A percentile compares a stretch with the other conserved stretches of the same genome.
Conservation (phyloP, 2,113 vertebrate genomes). For the Sander vitreus region DNA sequence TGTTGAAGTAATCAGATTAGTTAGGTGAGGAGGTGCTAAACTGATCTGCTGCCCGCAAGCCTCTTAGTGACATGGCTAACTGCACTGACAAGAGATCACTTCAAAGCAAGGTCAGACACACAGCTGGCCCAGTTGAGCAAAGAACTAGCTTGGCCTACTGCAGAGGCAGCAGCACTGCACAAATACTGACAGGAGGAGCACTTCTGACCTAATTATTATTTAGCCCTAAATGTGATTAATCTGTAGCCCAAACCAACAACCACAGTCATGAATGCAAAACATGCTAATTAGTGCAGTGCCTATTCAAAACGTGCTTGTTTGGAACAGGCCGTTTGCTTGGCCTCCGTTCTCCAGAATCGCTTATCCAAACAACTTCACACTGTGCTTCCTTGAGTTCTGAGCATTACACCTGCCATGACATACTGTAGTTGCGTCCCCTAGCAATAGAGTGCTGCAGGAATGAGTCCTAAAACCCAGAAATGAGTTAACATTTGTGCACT, state of each 20-base stretch:
- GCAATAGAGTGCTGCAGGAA: no score
- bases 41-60: conserved; percentile 80
- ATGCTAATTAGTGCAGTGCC: no score
- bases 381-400: no score
- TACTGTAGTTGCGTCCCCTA: no score
- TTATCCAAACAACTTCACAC: no score
- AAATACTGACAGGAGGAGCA: not conserved
- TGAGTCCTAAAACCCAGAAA: no score
- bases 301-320: no score
- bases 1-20: conserved; percentile 84
- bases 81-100: conserved; percentile 69
- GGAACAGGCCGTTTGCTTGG: no score
- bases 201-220: not conserved
- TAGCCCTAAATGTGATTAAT: not conserved
- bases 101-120: conserved; percentile 72
- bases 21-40: conserved; percentile 80
- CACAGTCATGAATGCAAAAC: not conserved
- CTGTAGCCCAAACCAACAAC: not conserved
- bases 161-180: not conserved
- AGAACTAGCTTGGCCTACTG: conserved; percentile 14
- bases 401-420: no score
- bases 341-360: no score
- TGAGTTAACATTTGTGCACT: no score
- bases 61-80: conserved; percentile 77
- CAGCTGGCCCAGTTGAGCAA: conserved; percentile 13